Evolutionary conservation across 2,113 vertebrate species (phyloP).

Genomic region (Pan paniscus): DNA sequence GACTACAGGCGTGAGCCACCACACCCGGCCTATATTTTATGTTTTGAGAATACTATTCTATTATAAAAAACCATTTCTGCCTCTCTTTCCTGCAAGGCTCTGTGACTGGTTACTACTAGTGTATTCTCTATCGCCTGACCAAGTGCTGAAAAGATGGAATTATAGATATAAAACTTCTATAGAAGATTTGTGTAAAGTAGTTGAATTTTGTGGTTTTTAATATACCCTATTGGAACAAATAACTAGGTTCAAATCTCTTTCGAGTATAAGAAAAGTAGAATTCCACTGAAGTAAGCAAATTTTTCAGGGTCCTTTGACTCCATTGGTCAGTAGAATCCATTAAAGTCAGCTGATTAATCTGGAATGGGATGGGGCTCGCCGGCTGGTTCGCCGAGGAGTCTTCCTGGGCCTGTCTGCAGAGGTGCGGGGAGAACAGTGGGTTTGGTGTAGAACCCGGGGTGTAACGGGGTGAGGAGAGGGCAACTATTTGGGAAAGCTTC

Average conservation of each 20-base stretch:
- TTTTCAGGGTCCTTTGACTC: background rate
- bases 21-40: background rate
- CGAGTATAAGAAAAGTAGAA: background rate
- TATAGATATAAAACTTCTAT: background rate
- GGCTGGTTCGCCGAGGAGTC: rapidly evolving
- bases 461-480: rapidly evolving
- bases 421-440: rapidly evolving
- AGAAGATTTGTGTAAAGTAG: background rate
- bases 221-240: background rate
- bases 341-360: no score
- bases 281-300: rapidly evolving
- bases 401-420: rapidly evolving
- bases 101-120: background rate
- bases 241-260: background rate
- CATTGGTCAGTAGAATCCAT: background rate
- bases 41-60: background rate
- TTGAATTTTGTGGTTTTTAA: background rate
- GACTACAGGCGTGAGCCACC: no score
- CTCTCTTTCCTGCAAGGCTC: background rate
- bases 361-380: rapidly evolving
- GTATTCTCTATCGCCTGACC: rapidly evolving
- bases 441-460: rapidly evolving
- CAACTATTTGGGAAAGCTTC: background rate
- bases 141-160: rapidly evolving
- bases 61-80: background rate